These are phyloP conservation scores for Acanthosoma haemorrhoidale DNA, from an alignment of 2,888 invertebrate species.

Conservation along the genomic window DNA sequence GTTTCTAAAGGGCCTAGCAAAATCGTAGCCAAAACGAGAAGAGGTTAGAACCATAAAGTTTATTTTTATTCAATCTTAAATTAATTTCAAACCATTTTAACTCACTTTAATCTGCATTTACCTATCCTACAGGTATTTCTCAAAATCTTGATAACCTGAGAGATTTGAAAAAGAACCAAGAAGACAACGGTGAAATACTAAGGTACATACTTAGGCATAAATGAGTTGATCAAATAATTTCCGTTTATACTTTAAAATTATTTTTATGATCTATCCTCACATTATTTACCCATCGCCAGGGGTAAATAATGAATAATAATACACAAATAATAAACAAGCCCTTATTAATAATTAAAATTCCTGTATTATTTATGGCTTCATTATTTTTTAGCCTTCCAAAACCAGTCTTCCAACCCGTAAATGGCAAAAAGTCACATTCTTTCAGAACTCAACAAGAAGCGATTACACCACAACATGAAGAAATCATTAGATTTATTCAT, in stretches of 20 bases:
- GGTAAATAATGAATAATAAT: too few relatives aligned
- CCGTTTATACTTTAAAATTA: background rate
- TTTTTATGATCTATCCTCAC: too few relatives aligned
- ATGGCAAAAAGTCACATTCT: slow-evolving; percentile 57
- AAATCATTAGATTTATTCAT: slow-evolving; percentile 78
- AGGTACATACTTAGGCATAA: too few relatives aligned
- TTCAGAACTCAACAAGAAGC: slow-evolving; percentile 56
- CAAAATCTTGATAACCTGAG: slow-evolving; percentile 54
- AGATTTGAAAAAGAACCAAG: slow-evolving; percentile 33
- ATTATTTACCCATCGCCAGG: too few relatives aligned
- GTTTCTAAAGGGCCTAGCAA: slow-evolving; percentile 82
- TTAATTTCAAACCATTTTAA: slow-evolving; percentile 4
- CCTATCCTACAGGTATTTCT: slow-evolving; percentile 57
- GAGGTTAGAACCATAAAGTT: slow-evolving; percentile 56
- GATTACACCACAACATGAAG: slow-evolving; percentile 75
- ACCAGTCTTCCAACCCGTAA: slow-evolving; percentile 72
- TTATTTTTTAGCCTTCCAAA: slow-evolving; percentile 62
- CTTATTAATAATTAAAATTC: too few relatives aligned
- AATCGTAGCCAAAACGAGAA: slow-evolving; percentile 78
- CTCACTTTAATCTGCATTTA: slow-evolving; percentile 29
- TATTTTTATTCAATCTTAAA: background rate
- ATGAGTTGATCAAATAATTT: too few relatives aligned
- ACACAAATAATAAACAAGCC: background rate
- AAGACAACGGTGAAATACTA: slow-evolving; percentile 33
- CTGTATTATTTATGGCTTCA: too few relatives aligned